phyloP scores from a whole-genome alignment of 2,113 vertebrate genomes.

The Nesogale talazaci region DNA sequence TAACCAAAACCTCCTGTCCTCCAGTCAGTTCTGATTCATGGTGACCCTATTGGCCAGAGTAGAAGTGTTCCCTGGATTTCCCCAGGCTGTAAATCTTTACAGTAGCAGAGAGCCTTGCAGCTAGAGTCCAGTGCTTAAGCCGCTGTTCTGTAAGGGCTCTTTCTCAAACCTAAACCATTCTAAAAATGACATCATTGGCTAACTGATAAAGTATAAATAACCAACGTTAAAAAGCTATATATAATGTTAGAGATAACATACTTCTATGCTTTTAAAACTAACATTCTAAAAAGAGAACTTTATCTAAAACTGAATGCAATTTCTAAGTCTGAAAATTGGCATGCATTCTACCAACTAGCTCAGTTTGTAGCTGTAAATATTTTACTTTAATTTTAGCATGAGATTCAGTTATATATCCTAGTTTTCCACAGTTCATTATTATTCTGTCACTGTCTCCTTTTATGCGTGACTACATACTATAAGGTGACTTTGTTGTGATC shows the following conservation, averaged over 20 bases:
- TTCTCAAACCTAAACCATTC: too few species aligned
- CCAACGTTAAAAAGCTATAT: background rate
- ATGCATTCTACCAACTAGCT: background rate
- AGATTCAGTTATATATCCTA: slow-evolving; percentile 27
- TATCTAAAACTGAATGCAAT: slow-evolving; percentile 34
- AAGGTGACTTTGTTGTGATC: slow-evolving; percentile 30
- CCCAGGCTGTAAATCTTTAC: too few species aligned
- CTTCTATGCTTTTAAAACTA: background rate
- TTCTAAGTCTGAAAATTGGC: slow-evolving; percentile 34
- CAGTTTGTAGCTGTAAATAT: slow-evolving; percentile 29
- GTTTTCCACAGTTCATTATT: slow-evolving; percentile 31
- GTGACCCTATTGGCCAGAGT: too few species aligned
- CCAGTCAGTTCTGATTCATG: too few species aligned
- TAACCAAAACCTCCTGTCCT: too few species aligned
- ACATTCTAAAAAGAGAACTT: background rate
- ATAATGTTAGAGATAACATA: background rate
- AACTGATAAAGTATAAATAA: slow-evolving; percentile 9
- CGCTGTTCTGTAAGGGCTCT: too few species aligned
- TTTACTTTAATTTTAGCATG: slow-evolving; percentile 40
- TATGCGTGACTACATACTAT: slow-evolving; percentile 56
- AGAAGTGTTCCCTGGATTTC: too few species aligned
- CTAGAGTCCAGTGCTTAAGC: too few species aligned
- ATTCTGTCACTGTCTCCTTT: slow-evolving; percentile 57
- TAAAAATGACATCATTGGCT: slow-evolving; percentile 6
- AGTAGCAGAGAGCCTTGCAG: too few species aligned